Conservation (phyloP, 2,888 invertebrate genomes). For the Lamellibrachia satsuma region DNA sequence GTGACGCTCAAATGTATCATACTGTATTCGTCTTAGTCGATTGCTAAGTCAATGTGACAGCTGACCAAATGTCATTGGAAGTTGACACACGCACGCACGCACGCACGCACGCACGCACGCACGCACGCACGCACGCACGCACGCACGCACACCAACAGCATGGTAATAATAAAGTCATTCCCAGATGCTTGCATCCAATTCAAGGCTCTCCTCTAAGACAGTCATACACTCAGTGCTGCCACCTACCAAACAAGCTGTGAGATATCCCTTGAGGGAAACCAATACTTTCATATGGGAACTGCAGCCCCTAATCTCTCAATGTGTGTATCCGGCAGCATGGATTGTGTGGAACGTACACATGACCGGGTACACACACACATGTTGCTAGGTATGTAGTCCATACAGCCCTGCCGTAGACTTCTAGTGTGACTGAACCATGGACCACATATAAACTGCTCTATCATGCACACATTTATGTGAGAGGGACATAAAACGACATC, state of each 20-base stretch:
- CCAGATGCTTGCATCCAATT: background rate
- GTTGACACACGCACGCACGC: background rate
- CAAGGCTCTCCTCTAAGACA: background rate
- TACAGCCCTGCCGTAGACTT: too few relatives aligned
- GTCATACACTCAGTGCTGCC: background rate
- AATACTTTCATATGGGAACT: background rate
- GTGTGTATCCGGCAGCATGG: background rate
- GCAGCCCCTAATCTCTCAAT: background rate
- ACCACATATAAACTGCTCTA: too few relatives aligned
- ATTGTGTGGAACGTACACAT: background rate
- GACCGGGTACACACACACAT: background rate
- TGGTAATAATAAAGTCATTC: background rate
- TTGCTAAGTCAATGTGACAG: background rate
- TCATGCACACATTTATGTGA: too few relatives aligned
- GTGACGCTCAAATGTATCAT: background rate
- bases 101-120: background rate
- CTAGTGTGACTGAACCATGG: too few relatives aligned
- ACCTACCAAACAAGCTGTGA: background rate
- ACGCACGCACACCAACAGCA: background rate
- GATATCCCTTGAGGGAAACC: background rate
- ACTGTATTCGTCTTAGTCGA: background rate
- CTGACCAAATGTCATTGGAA: background rate
- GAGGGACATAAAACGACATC: too few relatives aligned
- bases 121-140: background rate
- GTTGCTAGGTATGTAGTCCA: background rate